Evolutionary conservation across 2,113 vertebrate genomes (phyloP).

Genomic region (Salvelinus fontinalis): DNA sequence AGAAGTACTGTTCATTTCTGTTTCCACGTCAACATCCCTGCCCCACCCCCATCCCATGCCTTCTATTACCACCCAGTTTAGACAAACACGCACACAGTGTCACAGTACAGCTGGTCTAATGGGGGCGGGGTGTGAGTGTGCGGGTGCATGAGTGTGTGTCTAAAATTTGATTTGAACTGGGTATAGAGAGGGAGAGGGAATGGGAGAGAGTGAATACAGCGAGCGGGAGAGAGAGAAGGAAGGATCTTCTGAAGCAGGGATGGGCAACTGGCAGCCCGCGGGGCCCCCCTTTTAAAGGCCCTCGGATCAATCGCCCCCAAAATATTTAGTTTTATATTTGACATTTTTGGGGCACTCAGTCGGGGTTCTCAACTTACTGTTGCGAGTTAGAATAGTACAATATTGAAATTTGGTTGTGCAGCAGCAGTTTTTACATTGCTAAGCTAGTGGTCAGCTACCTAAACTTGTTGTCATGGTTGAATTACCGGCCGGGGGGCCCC

Average conservation of each 20-base stretch:
- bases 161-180: conserved; percentile 47
- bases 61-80: conserved; percentile 8
- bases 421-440: no score
- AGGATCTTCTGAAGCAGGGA: conserved; percentile 25
- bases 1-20: conserved; percentile 51
- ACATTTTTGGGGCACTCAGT: no score
- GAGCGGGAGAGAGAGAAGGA: conserved; percentile 3
- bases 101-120: not conserved
- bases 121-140: not conserved
- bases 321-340: no score
- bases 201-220: not conserved
- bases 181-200: not conserved
- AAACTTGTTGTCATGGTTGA: no score
- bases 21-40: conserved; percentile 8
- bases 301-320: no score
- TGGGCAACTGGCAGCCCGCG: no score
- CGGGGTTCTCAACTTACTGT: no score
- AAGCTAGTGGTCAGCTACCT: no score
- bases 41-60: conserved; percentile 7
- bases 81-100: not conserved
- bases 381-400: no score
- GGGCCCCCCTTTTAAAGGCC: no score
- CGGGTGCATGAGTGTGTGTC: conserved; percentile 8
- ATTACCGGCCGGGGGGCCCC: no score
- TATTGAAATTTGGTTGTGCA: no score